These are phyloP conservation scores for Lepus europaeus DNA, from an alignment of 2,113 vertebrate species.

Conservation along the genomic window DNA sequence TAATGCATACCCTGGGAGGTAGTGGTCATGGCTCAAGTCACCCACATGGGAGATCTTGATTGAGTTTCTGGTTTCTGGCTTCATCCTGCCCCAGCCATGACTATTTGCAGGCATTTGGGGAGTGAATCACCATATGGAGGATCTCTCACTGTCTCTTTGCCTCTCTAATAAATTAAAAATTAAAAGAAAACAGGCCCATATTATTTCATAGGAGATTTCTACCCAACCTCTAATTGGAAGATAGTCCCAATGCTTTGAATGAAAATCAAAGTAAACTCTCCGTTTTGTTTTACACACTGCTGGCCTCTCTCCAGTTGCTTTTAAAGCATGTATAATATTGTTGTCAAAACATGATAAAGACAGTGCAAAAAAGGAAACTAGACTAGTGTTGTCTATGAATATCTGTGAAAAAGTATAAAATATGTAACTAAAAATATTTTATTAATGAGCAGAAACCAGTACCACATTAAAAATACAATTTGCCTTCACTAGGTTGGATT, in stretches of 20 bases:
- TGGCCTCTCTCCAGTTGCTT: neutral
- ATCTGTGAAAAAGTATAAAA: conserved; percentile 21
- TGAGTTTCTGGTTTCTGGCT: too few relatives aligned
- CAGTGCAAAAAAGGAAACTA: conserved; percentile 12
- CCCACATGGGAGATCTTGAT: too few relatives aligned
- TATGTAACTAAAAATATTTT: neutral
- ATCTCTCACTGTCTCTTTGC: too few relatives aligned
- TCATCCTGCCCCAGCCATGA: too few relatives aligned
- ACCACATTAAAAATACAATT: conserved; percentile 5
- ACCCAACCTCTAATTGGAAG: neutral
- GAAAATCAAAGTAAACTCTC: neutral
- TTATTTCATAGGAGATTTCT: conserved; percentile 30
- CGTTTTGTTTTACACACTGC: too few relatives aligned
- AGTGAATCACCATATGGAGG: too few relatives aligned
- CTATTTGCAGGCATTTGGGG: too few relatives aligned
- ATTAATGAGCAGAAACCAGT: neutral
- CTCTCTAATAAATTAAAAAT: neutral
- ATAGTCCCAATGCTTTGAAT: neutral
- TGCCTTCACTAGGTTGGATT: neutral
- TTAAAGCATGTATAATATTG: neutral
- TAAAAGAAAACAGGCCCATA: neutral
- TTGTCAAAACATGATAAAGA: neutral
- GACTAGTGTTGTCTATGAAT: neutral
- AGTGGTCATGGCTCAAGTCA: too few relatives aligned
- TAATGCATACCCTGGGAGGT: too few relatives aligned